These are phyloP conservation scores for Theonella swinhoei DNA, from an alignment of 37 sponge, comb jelly and placozoan genomes.

Conservation along the genomic window DNA sequence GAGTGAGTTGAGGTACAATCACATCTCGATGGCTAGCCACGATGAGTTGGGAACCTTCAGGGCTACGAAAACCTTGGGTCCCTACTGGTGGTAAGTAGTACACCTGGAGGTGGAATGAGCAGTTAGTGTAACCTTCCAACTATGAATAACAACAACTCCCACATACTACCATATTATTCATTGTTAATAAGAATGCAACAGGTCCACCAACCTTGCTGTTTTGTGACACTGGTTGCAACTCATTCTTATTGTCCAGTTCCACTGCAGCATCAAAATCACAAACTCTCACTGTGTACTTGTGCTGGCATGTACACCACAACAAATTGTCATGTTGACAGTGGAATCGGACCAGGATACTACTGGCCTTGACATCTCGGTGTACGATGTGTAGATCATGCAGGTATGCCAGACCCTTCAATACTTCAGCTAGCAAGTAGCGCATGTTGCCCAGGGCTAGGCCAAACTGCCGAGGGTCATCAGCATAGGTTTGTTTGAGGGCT, in stretches of 20 bases:
- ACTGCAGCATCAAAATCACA: conserved; percentile 50
- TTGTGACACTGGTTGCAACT: neutral
- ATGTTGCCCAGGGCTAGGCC: conserved; percentile 22
- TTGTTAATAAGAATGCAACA: neutral
- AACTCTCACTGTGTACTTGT: conserved; percentile 34
- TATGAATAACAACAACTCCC: too few relatives aligned
- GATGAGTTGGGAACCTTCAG: conserved; percentile 2
- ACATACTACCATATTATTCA: too few relatives aligned
- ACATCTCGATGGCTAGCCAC: neutral
- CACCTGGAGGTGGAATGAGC: too few relatives aligned
- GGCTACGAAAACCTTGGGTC: conserved; percentile 28
- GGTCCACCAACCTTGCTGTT: neutral
- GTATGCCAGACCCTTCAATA: conserved; percentile 19
- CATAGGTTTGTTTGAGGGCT: conserved; percentile 10
- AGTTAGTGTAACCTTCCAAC: too few relatives aligned
- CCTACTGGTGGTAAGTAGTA: conserved; percentile 33
- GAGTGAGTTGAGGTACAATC: neutral
- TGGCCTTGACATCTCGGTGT: conserved; percentile 52
- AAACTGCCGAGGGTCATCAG: conserved; percentile 12
- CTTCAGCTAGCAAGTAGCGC: conserved; percentile 23
- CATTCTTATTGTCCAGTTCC: conserved; percentile 16
- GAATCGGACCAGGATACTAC: conserved; percentile 28
- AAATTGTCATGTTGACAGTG: conserved; percentile 12
- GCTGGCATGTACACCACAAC: conserved; percentile 3
- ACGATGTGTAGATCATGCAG: conserved; percentile 21